Evolutionary conservation across 2,888 invertebrate genomes (phyloP).

Genomic region (Ganaspis brasiliensis): DNA sequence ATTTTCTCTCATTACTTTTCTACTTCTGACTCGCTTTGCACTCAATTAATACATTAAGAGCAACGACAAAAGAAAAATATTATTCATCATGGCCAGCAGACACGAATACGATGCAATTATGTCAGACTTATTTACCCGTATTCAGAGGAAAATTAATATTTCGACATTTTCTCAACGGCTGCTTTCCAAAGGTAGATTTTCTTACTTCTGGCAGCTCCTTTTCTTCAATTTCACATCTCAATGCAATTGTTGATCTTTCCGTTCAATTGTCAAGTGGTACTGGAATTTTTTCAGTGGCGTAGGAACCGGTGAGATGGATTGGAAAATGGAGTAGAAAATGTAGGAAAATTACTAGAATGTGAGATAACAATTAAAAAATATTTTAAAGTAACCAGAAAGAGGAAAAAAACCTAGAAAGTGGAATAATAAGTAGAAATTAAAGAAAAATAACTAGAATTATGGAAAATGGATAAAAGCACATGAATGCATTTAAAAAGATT

Average conservation of each 20-base stretch:
- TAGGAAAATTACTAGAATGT: no score
- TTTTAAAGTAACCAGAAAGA: no score
- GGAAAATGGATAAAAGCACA: no score
- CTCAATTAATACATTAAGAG: neutral
- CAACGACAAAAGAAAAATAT: neutral
- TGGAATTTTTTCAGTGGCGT: no score
- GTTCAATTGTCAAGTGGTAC: no score
- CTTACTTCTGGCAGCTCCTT: neutral
- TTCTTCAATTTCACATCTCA: neutral
- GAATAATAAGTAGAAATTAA: no score
- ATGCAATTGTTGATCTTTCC: no score
- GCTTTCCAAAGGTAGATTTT: neutral
- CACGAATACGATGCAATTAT: neutral
- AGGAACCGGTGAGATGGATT: neutral
- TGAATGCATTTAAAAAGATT: no score
- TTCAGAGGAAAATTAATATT: slow-evolving; percentile 6
- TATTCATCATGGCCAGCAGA: neutral
- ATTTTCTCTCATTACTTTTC: neutral
- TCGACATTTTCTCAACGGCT: neutral
- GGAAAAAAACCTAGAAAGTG: no score
- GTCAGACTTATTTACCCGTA: neutral
- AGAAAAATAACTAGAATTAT: no score
- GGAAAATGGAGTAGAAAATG: neutral
- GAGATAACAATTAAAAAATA: no score
- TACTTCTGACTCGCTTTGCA: neutral